phyloP scores from a whole-genome alignment of 2,113 vertebrate species.

The Ciconia boyciana region DNA sequence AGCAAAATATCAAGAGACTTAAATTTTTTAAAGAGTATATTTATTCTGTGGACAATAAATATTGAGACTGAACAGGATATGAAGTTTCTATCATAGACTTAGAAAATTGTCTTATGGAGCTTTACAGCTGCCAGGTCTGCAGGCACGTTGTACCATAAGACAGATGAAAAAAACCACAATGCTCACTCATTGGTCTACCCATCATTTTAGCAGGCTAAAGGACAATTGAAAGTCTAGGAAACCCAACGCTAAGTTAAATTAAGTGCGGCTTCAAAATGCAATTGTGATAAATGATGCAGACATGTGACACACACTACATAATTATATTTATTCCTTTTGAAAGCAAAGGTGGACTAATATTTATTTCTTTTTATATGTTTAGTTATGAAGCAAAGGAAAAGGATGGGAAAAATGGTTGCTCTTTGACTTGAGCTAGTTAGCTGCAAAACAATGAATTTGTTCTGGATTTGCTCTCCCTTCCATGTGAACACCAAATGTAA shows the following conservation, averaged over 20 bases:
- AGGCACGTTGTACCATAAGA: not conserved
- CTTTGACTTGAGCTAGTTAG: not conserved
- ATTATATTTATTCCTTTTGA: not conserved
- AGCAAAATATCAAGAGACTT: not conserved
- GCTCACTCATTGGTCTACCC: not conserved
- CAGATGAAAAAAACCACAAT: not conserved
- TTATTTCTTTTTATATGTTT: not conserved
- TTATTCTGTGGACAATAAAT: not conserved
- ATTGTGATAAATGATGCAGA: not conserved
- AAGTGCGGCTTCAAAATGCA: not conserved
- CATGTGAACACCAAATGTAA: fast-evolving
- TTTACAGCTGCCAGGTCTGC: not conserved
- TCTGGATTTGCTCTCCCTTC: not conserved
- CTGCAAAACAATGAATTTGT: not conserved
- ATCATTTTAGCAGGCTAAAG: not conserved
- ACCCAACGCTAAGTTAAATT: not conserved
- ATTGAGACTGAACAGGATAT: not conserved
- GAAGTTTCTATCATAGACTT: not conserved
- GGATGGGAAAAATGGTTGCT: not conserved
- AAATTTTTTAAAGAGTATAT: not conserved
- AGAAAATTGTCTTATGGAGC: not conserved
- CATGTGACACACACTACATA: too few relatives aligned
- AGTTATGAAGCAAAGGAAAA: not conserved
- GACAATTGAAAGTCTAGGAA: not conserved
- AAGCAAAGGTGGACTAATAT: not conserved